A percentile compares a stretch with the other conserved stretches of the same genome.
These are phyloP conservation scores for Meiosimyza platycephala DNA, from an alignment of 2,888 invertebrate genomes.

Conservation along the genomic window DNA sequence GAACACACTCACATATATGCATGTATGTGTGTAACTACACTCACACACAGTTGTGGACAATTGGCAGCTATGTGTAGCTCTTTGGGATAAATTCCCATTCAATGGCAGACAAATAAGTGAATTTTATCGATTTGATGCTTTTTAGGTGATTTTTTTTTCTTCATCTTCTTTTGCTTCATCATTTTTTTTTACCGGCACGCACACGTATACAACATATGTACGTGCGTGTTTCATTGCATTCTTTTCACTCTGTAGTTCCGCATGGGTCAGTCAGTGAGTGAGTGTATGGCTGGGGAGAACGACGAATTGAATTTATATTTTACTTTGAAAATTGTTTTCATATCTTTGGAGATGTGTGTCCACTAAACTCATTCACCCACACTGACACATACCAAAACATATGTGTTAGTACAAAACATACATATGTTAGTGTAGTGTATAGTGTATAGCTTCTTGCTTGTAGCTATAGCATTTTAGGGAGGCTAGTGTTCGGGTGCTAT, in stretches of 20 bases:
- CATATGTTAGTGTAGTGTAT: not conserved
- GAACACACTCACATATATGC: not conserved
- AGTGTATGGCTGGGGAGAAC: not conserved
- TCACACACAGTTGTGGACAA: conserved; percentile 13
- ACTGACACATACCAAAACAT: not conserved
- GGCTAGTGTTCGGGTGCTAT: not conserved
- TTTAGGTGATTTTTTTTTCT: not conserved
- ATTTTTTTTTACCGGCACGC: not conserved
- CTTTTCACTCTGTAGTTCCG: not conserved
- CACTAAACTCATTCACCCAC: not conserved
- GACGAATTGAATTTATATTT: conserved; percentile 16
- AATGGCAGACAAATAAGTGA: conserved; percentile 36
- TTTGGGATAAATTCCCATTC: conserved; percentile 20
- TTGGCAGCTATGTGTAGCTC: conserved; percentile 7
- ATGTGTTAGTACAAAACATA: not conserved
- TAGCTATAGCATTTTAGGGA: not conserved
- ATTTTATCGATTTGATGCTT: conserved; percentile 37
- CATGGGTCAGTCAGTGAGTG: not conserved
- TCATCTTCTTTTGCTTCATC: not conserved
- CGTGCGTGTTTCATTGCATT: not conserved
- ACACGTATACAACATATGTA: conserved; percentile 10
- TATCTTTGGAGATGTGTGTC: conserved; percentile 27
- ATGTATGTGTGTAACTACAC: not conserved
- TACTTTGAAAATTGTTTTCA: conserved; percentile 35
- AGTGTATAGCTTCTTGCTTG: too few species aligned